Evolutionary conservation across 2,888 invertebrate species (phyloP).

Genomic region (Chymomyza procnemis): DNA sequence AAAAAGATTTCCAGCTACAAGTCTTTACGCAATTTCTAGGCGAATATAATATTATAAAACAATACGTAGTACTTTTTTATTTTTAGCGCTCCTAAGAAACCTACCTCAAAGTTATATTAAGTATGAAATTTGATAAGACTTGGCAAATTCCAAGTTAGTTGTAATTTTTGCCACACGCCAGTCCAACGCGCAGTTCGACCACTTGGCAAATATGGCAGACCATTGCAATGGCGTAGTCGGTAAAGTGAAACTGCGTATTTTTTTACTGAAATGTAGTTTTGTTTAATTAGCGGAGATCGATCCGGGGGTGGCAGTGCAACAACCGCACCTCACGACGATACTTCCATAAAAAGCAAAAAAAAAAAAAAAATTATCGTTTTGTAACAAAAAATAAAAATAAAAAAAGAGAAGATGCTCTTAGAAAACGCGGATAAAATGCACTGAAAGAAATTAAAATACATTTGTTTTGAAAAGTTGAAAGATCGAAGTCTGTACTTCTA

Average conservation of each 20-base stretch:
- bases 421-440: background rate
- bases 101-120: constrained; percentile 18
- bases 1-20: no score
- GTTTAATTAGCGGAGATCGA: constrained; percentile 42
- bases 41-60: no score
- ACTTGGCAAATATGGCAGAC: background rate
- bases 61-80: no score
- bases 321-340: constrained; percentile 33
- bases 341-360: constrained; percentile 41
- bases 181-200: background rate
- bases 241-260: constrained; percentile 25
- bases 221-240: background rate
- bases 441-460: constrained; percentile 30
- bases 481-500: no score
- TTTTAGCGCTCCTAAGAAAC: constrained; percentile 5
- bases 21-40: no score
- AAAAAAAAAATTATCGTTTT: background rate
- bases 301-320: constrained; percentile 2
- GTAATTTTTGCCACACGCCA: background rate
- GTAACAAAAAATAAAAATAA: background rate
- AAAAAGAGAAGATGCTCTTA: background rate
- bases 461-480: no score
- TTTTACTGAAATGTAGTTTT: constrained; percentile 50
- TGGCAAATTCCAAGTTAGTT: background rate
- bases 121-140: background rate